Conservation (phyloP, 2,797 vertebrate genomes). For the Loris lydekkerianus region DNA sequence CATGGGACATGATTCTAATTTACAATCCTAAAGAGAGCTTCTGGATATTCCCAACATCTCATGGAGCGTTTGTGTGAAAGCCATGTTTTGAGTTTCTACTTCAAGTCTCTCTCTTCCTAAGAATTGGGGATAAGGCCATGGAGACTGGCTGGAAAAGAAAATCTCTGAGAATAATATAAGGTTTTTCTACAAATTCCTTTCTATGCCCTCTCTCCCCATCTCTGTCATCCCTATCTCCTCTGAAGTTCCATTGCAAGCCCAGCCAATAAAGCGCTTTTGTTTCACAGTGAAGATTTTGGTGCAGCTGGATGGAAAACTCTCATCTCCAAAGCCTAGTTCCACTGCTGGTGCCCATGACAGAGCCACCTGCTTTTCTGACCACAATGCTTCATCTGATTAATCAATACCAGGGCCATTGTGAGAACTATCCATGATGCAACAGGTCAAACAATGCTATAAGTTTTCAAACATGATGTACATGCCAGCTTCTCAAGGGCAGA, state of each 20-base stretch:
- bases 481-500: background rate
- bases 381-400: background rate
- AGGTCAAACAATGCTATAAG: background rate
- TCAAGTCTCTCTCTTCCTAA: background rate
- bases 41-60: background rate
- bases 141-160: background rate
- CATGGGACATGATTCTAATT: background rate
- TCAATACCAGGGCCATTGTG: no score
- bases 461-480: background rate
- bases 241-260: background rate
- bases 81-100: background rate
- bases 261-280: background rate
- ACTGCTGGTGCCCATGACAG: background rate
- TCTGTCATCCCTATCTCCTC: background rate
- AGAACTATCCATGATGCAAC: background rate
- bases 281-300: background rate
- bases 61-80: background rate
- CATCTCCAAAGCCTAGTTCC: slow-evolving; percentile 1
- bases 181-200: background rate
- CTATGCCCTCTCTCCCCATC: background rate
- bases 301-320: background rate
- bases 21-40: background rate
- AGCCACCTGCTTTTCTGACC: background rate
- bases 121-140: background rate
- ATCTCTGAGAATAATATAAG: background rate